These are phyloP conservation scores for Caenorhabditis parvicauda DNA, from an alignment of 2,888 invertebrate species.

Conservation along the genomic window DNA sequence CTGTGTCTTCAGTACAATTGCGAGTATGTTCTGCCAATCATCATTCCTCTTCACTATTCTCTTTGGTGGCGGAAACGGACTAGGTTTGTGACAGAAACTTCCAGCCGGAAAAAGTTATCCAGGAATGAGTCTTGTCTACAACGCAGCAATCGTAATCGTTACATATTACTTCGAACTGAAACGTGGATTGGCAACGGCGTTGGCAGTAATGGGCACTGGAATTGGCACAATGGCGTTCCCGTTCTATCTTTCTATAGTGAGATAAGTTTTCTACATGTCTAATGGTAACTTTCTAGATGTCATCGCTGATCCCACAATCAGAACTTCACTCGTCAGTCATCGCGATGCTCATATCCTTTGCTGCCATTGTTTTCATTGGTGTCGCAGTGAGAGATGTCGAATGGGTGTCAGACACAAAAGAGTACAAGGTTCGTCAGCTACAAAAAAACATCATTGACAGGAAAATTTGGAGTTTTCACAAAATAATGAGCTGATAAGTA, in stretches of 20 bases:
- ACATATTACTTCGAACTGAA: conserved; percentile 80
- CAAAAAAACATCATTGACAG: conserved; percentile 2
- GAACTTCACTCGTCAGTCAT: neutral
- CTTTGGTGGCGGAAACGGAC: conserved; percentile 69
- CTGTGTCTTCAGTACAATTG: conserved; percentile 3
- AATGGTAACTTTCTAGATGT: conserved; percentile 6
- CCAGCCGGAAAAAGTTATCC: neutral
- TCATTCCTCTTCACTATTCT: conserved; percentile 70
- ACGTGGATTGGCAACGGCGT: conserved; percentile 74
- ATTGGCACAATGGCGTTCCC: conserved; percentile 83
- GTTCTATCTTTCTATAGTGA: conserved; percentile 68
- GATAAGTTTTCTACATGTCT: neutral
- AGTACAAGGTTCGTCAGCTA: conserved; percentile 39
- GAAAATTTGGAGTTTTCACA: neutral
- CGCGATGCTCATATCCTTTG: conserved; percentile 65
- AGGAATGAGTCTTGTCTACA: conserved; percentile 68
- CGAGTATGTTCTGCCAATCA: conserved; percentile 72
- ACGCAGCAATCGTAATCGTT: conserved; percentile 83
- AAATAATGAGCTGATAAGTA: too few relatives aligned
- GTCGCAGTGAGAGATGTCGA: conserved; percentile 81
- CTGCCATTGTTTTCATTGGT: conserved; percentile 69
- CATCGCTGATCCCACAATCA: neutral
- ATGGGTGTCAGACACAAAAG: conserved; percentile 70
- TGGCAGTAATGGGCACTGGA: conserved; percentile 44
- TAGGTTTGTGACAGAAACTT: conserved; percentile 14